These are phyloP conservation scores for Muschampia staudingeri DNA, from an alignment of 2,888 invertebrate species.

Conservation along the genomic window DNA sequence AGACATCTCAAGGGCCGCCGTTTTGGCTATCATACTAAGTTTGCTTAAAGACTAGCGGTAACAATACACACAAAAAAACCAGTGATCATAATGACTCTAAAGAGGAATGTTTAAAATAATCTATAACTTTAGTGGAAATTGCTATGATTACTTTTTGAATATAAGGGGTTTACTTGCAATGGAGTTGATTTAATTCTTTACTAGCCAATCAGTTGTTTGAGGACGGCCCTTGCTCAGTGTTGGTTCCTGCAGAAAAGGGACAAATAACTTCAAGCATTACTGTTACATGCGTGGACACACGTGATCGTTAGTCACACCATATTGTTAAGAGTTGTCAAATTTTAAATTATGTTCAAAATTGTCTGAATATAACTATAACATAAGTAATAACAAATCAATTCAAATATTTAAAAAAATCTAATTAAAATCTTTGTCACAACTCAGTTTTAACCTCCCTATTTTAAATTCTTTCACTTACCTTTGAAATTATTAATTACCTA, in stretches of 20 bases:
- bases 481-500: neutral
- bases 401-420: no score
- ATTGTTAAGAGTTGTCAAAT: slow-evolving; percentile 39
- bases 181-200: slow-evolving; percentile 55
- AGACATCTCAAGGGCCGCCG: slow-evolving; percentile 82
- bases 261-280: slow-evolving; percentile 87
- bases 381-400: no score
- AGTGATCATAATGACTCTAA: slow-evolving; percentile 3
- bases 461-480: neutral
- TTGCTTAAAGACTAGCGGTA: slow-evolving; percentile 48
- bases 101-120: neutral
- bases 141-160: neutral
- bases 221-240: slow-evolving; percentile 87
- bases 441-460: neutral
- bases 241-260: slow-evolving; percentile 88
- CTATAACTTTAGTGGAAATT: slow-evolving; percentile 6
- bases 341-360: neutral
- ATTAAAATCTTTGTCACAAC: no score
- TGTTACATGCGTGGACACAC: slow-evolving; percentile 88
- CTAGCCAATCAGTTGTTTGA: slow-evolving; percentile 81
- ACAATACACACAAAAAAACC: slow-evolving; percentile 21
- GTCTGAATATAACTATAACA: no score
- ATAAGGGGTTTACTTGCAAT: neutral
- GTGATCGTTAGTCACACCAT: slow-evolving; percentile 73
- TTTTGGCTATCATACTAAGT: slow-evolving; percentile 74